These are phyloP conservation scores for Lycaon pictus DNA, from an alignment of 2,113 vertebrate genomes.

Conservation along the genomic window DNA sequence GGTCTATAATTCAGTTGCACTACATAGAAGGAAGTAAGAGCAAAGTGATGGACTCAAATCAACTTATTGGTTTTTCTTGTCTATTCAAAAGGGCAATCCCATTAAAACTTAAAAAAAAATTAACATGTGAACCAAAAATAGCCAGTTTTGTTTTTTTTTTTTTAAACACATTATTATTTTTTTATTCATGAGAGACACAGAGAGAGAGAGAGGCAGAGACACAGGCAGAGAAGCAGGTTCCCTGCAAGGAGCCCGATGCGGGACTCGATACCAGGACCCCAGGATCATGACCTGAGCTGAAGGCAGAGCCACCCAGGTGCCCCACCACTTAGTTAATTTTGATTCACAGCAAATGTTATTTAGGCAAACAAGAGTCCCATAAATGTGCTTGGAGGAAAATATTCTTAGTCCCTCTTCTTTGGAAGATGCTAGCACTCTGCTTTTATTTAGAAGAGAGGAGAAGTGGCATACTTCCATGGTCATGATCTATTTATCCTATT, in stretches of 20 bases:
- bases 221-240: no score
- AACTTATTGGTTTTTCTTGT: not conserved
- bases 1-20: not conserved
- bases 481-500: not conserved
- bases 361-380: constrained; percentile 12
- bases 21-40: not conserved
- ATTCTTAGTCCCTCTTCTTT: not conserved
- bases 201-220: no score
- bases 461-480: not conserved
- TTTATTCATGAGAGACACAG: no score
- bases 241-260: no score
- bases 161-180: no score
- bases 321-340: not conserved
- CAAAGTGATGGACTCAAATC: constrained; percentile 3
- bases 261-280: no score
- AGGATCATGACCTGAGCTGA: no score
- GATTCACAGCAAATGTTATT: constrained; percentile 43
- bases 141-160: not conserved
- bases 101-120: constrained; percentile 61
- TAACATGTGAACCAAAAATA: constrained; percentile 41
- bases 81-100: constrained; percentile 34
- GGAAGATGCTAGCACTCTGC: not conserved
- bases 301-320: no score
- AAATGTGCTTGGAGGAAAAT: not conserved
- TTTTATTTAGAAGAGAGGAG: not conserved